Evolutionary conservation across 2,113 vertebrate species (phyloP), one percentile per base, ranked within the genome.

Genomic region (Typhlomys cinereus): DNA sequence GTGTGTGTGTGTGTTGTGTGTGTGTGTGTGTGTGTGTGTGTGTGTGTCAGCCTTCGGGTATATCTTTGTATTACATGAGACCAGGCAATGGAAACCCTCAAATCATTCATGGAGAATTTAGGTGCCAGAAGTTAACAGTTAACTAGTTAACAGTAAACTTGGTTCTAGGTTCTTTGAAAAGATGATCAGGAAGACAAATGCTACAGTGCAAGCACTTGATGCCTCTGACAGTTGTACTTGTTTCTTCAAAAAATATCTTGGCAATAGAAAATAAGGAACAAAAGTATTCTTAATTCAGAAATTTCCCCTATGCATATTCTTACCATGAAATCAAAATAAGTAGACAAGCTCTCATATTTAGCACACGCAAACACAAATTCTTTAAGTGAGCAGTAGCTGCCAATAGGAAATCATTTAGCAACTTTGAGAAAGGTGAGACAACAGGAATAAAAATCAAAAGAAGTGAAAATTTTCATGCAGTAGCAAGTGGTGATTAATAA

Each of bases 81-180:
- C 54, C 25, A 74, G 20, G 15, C 90, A 73, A 89, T 18, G 41
- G 66, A 44, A 78, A 39, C 11, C 21, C 46, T 23, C 52, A 80
- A 75, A 92, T 66, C 11, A 52, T 46, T 48, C 34, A 29, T 48
- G n/a, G 80, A 44, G 61, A 67, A 79, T 50, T 25, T 11, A 69
- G 61, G 48, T 29, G 82, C 59, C 67, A 76, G 23, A 50, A 76
- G 78, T 39, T n/a, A n/a, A 39, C 7, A 57, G 0, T 69, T 36
- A 34, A n/a, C n/a, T n/a, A n/a, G n/a, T n/a, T 75, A 59, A 81
- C 59, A 76, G 18, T 39, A 59, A 39, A 27, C 27, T 95, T 93
- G 69, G 29, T 95, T 97, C 52, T 57, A 69, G 20, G 27, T 41
- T 70, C 81, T 74, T 95, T 97, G 94, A 52, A 95, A 94, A 86